These are phyloP conservation scores for Halocynthia aurantium DNA, from an alignment of 23 tunicate species.

Conservation along the genomic window DNA sequence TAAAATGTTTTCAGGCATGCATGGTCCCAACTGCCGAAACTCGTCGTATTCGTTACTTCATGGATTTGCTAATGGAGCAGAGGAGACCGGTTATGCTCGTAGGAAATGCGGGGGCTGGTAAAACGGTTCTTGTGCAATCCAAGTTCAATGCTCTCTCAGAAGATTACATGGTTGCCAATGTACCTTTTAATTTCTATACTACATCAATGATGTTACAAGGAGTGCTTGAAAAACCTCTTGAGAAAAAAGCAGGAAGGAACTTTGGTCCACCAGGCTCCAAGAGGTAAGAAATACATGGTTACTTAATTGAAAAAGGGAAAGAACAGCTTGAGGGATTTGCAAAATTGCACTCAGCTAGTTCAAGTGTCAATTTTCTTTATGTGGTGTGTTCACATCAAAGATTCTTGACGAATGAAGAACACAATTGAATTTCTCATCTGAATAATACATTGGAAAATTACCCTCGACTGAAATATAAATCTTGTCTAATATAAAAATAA, in stretches of 20 bases:
- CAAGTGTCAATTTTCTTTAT: too few relatives aligned
- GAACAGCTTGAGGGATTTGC: too few relatives aligned
- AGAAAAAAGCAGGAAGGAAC: constrained; percentile 98
- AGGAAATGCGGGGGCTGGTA: constrained; percentile 96
- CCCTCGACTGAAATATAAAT: too few relatives aligned
- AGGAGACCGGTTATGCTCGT: constrained; percentile 93
- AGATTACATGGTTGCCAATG: constrained; percentile 91
- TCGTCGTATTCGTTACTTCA: constrained; percentile 84
- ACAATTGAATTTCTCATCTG: too few relatives aligned
- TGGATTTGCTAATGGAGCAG: constrained; percentile 93
- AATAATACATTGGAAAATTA: too few relatives aligned
- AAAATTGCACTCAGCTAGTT: too few relatives aligned
- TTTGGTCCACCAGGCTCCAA: constrained; percentile 98
- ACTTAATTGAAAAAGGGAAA: too few relatives aligned
- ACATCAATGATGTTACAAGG: constrained; percentile 96
- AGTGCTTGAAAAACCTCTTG: constrained; percentile 90
- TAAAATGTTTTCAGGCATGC: constrained; percentile 49
- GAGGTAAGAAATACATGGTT: constrained; percentile 20
- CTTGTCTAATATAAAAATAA: too few relatives aligned
- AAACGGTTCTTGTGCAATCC: constrained; percentile 93
- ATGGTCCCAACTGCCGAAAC: constrained; percentile 99
- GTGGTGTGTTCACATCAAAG: too few relatives aligned
- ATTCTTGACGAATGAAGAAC: too few relatives aligned
- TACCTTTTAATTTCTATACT: constrained; percentile 97
- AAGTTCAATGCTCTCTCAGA: constrained; percentile 71